Percentiles rank a stretch among this genome's conserved stretches.
Conservation (phyloP, 2,113 vertebrate genomes). For the Girardinichthys multiradiatus region DNA sequence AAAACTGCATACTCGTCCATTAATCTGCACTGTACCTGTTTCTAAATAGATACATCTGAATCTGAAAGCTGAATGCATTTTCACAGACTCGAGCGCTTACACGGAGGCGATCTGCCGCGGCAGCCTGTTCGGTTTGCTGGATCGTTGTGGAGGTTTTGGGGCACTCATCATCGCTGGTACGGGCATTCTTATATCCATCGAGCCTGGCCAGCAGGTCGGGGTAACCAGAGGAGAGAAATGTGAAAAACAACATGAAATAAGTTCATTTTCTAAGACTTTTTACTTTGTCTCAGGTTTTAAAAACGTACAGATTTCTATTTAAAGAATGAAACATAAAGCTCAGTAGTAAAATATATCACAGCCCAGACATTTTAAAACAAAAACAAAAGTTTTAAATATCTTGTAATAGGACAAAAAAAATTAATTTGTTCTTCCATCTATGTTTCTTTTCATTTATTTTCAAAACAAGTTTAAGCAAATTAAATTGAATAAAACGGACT, state of each 20-base stretch:
- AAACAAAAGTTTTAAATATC: no score
- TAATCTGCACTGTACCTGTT: no score
- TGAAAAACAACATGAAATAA: background rate
- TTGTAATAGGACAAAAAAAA: no score
- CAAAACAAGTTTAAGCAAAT: background rate
- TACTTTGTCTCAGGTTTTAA: background rate
- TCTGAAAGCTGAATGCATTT: background rate
- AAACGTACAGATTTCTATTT: no score
- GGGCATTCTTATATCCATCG: conserved; percentile 22
- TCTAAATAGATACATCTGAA: background rate
- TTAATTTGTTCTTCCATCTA: no score
- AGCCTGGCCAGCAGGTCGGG: background rate
- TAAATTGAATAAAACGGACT: no score
- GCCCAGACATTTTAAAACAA: no score
- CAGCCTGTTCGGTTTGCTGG: conserved; percentile 54
- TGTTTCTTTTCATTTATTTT: no score
- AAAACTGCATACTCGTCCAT: no score
- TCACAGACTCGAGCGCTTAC: conserved; percentile 62
- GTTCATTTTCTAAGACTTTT: no score
- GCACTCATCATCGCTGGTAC: conserved; percentile 21
- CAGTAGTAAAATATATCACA: no score
- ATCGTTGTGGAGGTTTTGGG: conserved; percentile 49
- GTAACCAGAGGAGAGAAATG: background rate
- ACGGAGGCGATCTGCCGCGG: conserved; percentile 43
- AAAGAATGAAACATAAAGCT: no score